A percentile compares a stretch with the other conserved stretches of the same genome.
Conservation (phyloP, 2,113 vertebrate genomes). For the Protobothrops flavoviridis region DNA sequence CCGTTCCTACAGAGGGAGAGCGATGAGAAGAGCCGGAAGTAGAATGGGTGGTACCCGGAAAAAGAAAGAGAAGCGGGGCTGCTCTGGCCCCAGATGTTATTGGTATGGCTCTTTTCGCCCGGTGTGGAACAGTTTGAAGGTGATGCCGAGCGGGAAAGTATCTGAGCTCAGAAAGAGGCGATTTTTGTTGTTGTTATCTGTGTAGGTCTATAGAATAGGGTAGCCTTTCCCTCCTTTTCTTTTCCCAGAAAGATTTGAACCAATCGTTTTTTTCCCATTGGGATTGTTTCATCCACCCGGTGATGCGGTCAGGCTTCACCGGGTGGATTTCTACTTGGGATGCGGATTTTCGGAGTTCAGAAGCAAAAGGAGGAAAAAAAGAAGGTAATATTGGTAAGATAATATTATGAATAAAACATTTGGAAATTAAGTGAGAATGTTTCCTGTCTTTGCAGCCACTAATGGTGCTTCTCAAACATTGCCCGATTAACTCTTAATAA, state of each 20-base stretch:
- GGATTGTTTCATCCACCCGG: neutral
- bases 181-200: neutral
- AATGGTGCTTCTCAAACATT: neutral
- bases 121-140: neutral
- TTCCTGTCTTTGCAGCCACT: neutral
- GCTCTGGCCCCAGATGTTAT: neutral
- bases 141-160: neutral
- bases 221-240: neutral
- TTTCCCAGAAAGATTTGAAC: neutral
- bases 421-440: neutral
- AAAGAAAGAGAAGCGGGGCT: too few relatives aligned
- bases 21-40: neutral
- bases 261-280: neutral
- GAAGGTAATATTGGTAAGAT: neutral
- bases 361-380: neutral
- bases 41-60: accelerated
- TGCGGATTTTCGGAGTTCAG: neutral
- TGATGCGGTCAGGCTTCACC: neutral
- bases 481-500: neutral
- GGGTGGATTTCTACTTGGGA: neutral
- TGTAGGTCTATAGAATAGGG: neutral
- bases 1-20: neutral
- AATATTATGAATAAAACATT: neutral
- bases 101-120: neutral
- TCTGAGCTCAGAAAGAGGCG: too few relatives aligned